phyloP scores from a whole-genome alignment of 1,140 invertebrate genomes.

The Protaetia brevitarsis region DNA sequence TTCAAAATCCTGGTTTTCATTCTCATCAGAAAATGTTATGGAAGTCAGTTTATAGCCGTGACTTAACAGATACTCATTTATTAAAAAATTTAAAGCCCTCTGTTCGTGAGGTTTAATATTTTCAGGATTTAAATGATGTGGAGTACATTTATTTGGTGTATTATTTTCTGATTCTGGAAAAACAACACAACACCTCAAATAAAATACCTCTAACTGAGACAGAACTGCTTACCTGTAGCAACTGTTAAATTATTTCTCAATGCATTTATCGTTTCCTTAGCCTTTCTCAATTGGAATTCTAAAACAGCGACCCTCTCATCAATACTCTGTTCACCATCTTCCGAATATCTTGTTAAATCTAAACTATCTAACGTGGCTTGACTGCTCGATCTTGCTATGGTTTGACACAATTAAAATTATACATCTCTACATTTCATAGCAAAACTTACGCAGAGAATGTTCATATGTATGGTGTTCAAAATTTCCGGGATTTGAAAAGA shows the following conservation, averaged over 20 bases:
- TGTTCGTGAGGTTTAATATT: conserved; percentile 80
- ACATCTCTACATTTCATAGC: not conserved
- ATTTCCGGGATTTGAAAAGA: conserved; percentile 86
- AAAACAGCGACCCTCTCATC: conserved; percentile 80
- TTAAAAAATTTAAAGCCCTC: conserved; percentile 80
- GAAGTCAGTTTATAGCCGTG: conserved; percentile 85
- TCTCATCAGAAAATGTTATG: conserved; percentile 90
- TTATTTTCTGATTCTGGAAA: conserved; percentile 61
- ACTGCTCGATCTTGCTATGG: conserved; percentile 77
- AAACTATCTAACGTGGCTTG: conserved; percentile 85
- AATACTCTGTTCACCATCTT: conserved; percentile 74
- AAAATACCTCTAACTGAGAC: conserved; percentile 5
- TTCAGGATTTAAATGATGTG: conserved; percentile 47
- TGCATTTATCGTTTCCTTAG: conserved; percentile 80
- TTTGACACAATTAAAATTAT: conserved; percentile 25
- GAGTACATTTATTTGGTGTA: conserved; percentile 50
- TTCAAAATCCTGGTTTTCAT: conserved; percentile 90
- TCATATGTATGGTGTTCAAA: conserved; percentile 69
- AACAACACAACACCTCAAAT: conserved; percentile 20
- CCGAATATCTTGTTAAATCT: conserved; percentile 82
- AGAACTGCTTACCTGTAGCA: conserved; percentile 58
- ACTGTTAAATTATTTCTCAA: conserved; percentile 79
- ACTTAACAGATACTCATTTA: conserved; percentile 82
- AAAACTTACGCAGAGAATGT: conserved; percentile 51
- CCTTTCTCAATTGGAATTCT: conserved; percentile 87